Conservation (phyloP, 2,113 vertebrate species). For the Corythoichthys intestinalis region DNA sequence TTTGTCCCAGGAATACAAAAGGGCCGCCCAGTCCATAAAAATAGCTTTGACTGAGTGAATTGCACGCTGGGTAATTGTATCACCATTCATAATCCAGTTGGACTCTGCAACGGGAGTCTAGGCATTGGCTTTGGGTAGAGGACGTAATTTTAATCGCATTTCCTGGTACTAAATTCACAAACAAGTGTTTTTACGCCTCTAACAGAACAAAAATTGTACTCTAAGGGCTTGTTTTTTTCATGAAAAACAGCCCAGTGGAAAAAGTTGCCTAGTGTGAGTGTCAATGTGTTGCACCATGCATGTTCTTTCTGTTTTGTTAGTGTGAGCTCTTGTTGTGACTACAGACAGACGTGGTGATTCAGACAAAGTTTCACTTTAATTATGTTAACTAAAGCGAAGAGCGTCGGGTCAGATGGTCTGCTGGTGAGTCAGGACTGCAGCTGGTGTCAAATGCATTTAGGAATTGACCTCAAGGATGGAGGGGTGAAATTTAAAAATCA, state of each 20-base stretch:
- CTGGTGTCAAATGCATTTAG: constrained; percentile 51
- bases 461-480: constrained; percentile 44
- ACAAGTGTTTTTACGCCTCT: constrained; percentile 8
- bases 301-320: neutral
- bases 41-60: constrained; percentile 7
- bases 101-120: neutral
- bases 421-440: constrained; percentile 53
- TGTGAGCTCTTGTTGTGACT: constrained; percentile 23
- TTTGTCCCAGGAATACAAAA: constrained; percentile 7
- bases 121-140: constrained; percentile 11
- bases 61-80: constrained; percentile 15
- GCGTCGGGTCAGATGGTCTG: constrained; percentile 36
- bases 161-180: constrained; percentile 24
- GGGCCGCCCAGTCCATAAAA: constrained; percentile 1
- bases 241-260: constrained; percentile 3
- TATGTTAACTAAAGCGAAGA: constrained; percentile 28
- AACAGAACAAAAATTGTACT: neutral
- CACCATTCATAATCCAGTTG: constrained; percentile 31
- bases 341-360: constrained; percentile 32
- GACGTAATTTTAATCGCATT: constrained; percentile 10
- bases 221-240: neutral
- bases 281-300: neutral
- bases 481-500: constrained; percentile 29
- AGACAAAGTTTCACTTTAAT: constrained; percentile 27
- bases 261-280: neutral